Conservation (phyloP, 2,113 vertebrate species). For the Psittacula cyanocephala region DNA sequence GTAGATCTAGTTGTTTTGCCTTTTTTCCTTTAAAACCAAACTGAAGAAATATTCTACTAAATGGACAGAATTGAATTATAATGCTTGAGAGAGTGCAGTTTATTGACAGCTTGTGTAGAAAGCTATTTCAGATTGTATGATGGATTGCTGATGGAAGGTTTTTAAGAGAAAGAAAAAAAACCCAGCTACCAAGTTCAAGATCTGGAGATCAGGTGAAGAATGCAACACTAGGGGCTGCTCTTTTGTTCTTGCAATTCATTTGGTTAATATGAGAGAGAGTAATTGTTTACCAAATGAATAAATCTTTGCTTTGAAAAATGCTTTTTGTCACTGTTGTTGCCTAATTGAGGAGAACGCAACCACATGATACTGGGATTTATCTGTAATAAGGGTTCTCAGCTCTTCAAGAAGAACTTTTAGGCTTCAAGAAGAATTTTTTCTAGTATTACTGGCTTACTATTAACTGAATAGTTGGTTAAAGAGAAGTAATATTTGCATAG, state of each 20-base stretch:
- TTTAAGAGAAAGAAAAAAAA: not conserved
- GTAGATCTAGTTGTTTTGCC: not conserved
- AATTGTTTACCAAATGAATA: not conserved
- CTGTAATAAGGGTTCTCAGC: not conserved
- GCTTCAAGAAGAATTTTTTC: not conserved
- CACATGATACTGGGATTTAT: not conserved
- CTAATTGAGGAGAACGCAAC: not conserved
- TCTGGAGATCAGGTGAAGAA: not conserved
- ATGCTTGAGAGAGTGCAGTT: not conserved
- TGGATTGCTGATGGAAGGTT: not conserved
- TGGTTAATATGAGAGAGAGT: not conserved
- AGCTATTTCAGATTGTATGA: not conserved
- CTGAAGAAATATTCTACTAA: not conserved
- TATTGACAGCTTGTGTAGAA: not conserved
- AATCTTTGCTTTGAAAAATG: not conserved
- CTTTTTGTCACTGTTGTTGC: rapidly evolving
- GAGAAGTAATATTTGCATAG: not conserved
- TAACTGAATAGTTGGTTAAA: not conserved
- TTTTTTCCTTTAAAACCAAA: not conserved
- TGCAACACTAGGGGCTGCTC: not conserved
- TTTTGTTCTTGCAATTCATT: not conserved
- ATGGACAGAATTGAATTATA: not conserved
- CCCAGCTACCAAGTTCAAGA: not conserved
- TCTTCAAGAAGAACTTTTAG: not conserved
- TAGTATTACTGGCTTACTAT: not conserved